Evolutionary conservation across 2,797 vertebrate genomes (phyloP), one percentile per base, ranked within the genome.

Genomic region (Acanthis flammea): DNA sequence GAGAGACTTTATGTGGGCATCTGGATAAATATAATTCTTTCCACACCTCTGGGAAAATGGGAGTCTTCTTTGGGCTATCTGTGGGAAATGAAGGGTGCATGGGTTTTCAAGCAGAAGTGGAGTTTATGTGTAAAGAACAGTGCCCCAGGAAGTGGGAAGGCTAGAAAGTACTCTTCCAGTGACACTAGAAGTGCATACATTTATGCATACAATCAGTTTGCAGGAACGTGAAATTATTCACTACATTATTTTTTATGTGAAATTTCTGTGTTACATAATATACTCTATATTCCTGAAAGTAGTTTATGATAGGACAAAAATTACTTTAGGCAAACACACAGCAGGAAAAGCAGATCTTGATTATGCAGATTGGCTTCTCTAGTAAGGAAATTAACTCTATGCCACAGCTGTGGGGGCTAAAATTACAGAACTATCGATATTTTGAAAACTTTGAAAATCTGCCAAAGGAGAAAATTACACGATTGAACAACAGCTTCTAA

Each of bases 401-500:
- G 94, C 79, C 96, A 96, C 96, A 97, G 96, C 97, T 97, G 97
- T 92, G 91, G 86, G 48, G 83, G 93, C 84, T 93, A 94, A 93
- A 97, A 97, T 97, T 96, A 97, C 58, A 92, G 85, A 97, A 96
- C 86, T 94, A 96, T 96, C 41, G 75, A 92, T 97, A 96, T 97
- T 97, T 97, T 96, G 95, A 93, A 98, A 98, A 97, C 94, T 97
- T 96, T 96, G 96, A 97, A 97, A 97, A 97, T 97, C 92, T 97
- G 92, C 97, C 96, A 97, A 96, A 97, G 90, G 62, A 97, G 95
- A 97, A 98, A 97, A 98, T 98, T 95, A 97, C 91, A 97, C 31
- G 85, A 97, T 89, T 96, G 93, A 96, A 95, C 71, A 89, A 81
- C 24, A 82, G 94, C 86, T 96, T 95, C 92, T 95, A 75, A 48